phyloP scores from a whole-genome alignment of 1,140 invertebrate species.

The Drosophila novamexicana region DNA sequence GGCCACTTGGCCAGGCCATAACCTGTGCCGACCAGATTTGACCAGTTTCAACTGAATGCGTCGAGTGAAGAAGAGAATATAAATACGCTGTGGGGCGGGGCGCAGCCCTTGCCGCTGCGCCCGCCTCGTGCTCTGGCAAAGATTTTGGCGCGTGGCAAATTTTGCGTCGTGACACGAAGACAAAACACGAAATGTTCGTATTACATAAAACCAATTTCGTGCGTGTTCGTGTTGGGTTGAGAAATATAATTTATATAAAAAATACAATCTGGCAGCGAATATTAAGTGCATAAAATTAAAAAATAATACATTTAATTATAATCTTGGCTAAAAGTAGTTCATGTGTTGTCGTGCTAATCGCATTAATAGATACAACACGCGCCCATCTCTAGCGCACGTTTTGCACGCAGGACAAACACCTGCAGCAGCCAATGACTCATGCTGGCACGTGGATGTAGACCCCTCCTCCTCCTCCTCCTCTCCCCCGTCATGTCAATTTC shows the following conservation, averaged over 20 bases:
- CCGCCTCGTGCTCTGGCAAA: background rate
- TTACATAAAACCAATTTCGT: no score
- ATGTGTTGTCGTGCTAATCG: no score
- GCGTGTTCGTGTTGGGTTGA: no score
- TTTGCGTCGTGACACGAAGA: no score
- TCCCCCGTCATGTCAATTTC: slow-evolving; percentile 25
- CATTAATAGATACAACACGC: no score
- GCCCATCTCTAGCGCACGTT: slow-evolving; percentile 14
- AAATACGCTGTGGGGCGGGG: background rate
- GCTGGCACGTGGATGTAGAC: slow-evolving; percentile 8
- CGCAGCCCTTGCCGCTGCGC: background rate
- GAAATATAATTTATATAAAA: no score
- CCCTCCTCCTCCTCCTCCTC: background rate
- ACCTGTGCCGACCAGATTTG: slow-evolving; percentile 16
- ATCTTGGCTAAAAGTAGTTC: no score
- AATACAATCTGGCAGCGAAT: no score
- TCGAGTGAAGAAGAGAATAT: slow-evolving; percentile 5
- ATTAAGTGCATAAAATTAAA: no score
- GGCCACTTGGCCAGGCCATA: background rate
- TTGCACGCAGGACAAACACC: slow-evolving; percentile 7
- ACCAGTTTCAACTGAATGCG: slow-evolving; percentile 27
- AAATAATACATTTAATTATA: no score
- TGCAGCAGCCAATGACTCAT: slow-evolving; percentile 27
- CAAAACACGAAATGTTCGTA: no score
- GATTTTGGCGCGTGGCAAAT: no score